Evolutionary conservation across 2,888 invertebrate genomes (phyloP), one percentile per base, ranked within the genome.

Genomic region (Opisthograptis luteolata): DNA sequence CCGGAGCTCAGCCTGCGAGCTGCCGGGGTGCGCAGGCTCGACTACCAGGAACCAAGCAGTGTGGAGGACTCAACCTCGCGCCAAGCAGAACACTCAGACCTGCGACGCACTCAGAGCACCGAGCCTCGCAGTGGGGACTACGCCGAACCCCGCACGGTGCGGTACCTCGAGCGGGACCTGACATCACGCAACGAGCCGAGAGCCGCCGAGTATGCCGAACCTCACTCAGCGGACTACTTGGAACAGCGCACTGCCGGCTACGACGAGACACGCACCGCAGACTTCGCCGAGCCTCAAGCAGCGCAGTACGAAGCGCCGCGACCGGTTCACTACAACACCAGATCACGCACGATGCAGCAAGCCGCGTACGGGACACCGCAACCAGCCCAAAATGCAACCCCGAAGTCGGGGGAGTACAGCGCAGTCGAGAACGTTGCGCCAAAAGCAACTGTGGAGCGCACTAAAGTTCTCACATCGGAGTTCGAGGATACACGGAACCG

Each of bases 401-500:
- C n/a, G n/a, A n/a, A n/a, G n/a, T n/a, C n/a, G n/a, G n/a, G n/a
- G n/a, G n/a, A n/a, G n/a, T 17, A 17, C 9, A n/a, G 0, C 3
- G 17, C 4, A 15, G 10, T 2, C 1, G 20, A 30, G 2, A 17
- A 5, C 9, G 13, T 10, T 12, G 35, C 12, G 5, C 32, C 5
- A 0, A 43, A 43, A 10, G 7, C 43, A 4, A 13, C 6, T n/a
- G n/a, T n/a, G 9, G 35, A 44, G n/a, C 36, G 32, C 17, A 14
- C 14, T 4, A 9, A 9, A 5, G 12, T 3, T 9, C 15, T 6
- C 17, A 17, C 9, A n/a, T 46, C 41, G 41, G 46, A 47, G 14
- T 57, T 41, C 9, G 46, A 25, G 0, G 50, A 50, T 14, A 15
- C 47, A n/a, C 49, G 52, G n/a, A n/a, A n/a, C 24, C 36, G 47